Evolutionary conservation across 2,113 vertebrate species (phyloP), one percentile per base, ranked within the genome.

Genomic region (Vanacampus margaritifer): DNA sequence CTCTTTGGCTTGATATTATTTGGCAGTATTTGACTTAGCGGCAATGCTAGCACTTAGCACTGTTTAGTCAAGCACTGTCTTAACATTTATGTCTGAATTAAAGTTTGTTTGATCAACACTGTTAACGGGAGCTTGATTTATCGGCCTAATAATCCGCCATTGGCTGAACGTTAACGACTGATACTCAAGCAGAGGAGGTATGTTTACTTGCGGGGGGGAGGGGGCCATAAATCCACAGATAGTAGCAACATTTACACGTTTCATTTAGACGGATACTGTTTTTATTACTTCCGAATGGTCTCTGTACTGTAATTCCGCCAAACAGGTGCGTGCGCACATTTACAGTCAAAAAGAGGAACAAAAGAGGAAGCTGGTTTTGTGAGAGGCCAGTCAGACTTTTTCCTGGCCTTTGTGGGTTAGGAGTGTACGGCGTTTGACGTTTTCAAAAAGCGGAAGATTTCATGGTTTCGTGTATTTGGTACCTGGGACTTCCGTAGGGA

Each of bases 11-110:
- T 28, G 0, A 24, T 59, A 14, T 21, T 19, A 24, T 32, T 56
- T 19, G 7, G 10, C 17, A 19, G 1, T 3, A 28, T 6, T 54
- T 9, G 28, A 6, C 13, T 54, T 17, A 1, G 12, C 1, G 51
- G 51, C 11, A 54, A 54, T 26, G 4, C 64, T 48, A 64, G 26
- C 17, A 19, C 37, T 12, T 3, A n/a, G n/a, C n/a, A 37, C 24
- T 35, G 17, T 51, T 79, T 72, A 65, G 45, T 71, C 54, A 59
- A 54, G 51, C 37, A 19, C 43, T 43, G 56, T 75, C n/a, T 13
- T 61, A 83, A 73, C 50, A 62, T 53, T 17, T 53, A 59, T 56
- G 60, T 57, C 68, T 6, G 16, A 60, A 35, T 32, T 64, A n/a
- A 70, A 69, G 14, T 61, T 32, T 72, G 19, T 53, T 68, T 14